Base-by-base conservation (phyloP, 2,888 invertebrate species). In the Chloroclystis v-ata region DNA sequence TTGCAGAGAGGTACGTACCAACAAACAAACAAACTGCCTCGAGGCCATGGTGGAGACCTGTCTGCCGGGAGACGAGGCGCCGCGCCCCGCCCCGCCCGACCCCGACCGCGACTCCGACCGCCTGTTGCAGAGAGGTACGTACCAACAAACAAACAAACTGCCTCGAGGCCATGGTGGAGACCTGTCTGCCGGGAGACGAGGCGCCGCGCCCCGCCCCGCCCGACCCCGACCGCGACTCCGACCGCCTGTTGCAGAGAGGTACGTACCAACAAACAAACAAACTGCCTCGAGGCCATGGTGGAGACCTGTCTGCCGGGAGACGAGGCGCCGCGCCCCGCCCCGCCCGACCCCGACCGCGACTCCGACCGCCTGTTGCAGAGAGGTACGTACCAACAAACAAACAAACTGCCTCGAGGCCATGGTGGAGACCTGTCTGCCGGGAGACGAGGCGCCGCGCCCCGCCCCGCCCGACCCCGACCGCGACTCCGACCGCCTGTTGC, bases 41-140 rank as follows among this genome's bases (percentile, higher is more conserved):
- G 97, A 98, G 81, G 96, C 97, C 4, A 97, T 99, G 97, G 97
- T 98, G 43, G 98, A 98, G 86, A 97, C 97, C 0, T 97, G 97
- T 76, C 89, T 98, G 63, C 97, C 97, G 0, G 91, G 93, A 0
- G 78, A 69, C 0, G 82, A 78, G 0, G 56, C 52, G 13, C 59
- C 69, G 0, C 54, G 76, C 4, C 72, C 76, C 0, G 78, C 80
- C 24, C 82, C 83, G 0, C 81, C 83, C 1, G 81, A 82, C 54
- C 82, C 79, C 4, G 77, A 80, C 55, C 63, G 35, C 4, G 35
- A 68, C 0, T 69, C 67, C 10, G 70, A 72, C 0, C 20, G 35
- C 6, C 20, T 20, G 10, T n/a, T 20, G 3, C 35, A 16, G 20
- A 16, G 35, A 11, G 4, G 26, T 26, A n/a, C n/a, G n/a, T n/a